Conservation (phyloP, 2,888 invertebrate genomes). For the Chaetogeoica ovagalla region DNA sequence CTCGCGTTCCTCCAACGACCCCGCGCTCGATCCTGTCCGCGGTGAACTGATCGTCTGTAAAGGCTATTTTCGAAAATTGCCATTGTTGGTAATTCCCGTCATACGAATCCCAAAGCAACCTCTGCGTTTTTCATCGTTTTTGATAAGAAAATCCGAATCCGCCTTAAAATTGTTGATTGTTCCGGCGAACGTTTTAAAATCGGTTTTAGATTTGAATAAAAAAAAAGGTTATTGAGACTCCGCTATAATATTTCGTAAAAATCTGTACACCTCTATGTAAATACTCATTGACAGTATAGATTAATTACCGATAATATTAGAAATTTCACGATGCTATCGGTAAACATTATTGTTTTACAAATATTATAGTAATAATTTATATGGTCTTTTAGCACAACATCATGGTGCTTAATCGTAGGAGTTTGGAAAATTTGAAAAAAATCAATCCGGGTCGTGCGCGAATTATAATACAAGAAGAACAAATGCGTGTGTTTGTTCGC, state of each 20-base stretch:
- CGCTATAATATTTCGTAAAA: too few relatives aligned
- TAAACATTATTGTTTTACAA: not conserved
- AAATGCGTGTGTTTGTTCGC: slow-evolving; percentile 49
- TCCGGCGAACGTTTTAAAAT: too few relatives aligned
- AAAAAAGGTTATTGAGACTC: too few relatives aligned
- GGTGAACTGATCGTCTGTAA: not conserved
- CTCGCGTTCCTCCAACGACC: too few relatives aligned
- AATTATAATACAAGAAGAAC: slow-evolving; percentile 36
- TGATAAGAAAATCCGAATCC: slow-evolving; percentile 8
- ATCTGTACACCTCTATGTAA: too few relatives aligned
- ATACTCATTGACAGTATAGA: too few relatives aligned
- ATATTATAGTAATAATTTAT: not conserved
- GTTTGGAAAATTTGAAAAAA: slow-evolving; percentile 47
- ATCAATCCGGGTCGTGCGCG: slow-evolving; percentile 15
- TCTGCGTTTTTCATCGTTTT: not conserved
- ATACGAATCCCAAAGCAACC: not conserved
- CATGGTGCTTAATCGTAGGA: slow-evolving; percentile 43
- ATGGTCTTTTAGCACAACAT: not conserved
- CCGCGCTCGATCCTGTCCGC: too few relatives aligned
- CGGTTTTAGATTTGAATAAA: too few relatives aligned
- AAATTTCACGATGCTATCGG: not conserved
- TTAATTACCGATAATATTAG: too few relatives aligned
- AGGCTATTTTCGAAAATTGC: slow-evolving; percentile 13
- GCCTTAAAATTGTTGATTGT: too few relatives aligned
- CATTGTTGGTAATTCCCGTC: slow-evolving; percentile 27